phyloP scores from a whole-genome alignment of 2,888 invertebrate species.

The Ochropleura plecta region DNA sequence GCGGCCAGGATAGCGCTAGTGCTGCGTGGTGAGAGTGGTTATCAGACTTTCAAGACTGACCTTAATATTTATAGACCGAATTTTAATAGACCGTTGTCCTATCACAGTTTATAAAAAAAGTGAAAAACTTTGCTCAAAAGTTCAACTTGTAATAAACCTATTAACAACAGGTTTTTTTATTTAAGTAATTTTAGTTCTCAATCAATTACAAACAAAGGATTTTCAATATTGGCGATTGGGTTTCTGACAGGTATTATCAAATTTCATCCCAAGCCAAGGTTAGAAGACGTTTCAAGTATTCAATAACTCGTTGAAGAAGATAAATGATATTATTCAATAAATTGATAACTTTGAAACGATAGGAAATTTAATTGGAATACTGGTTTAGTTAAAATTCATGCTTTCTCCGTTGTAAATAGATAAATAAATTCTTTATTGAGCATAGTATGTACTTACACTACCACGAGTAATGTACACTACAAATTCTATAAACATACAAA shows the following conservation, averaged over 20 bases:
- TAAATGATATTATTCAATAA: slow-evolving; percentile 34
- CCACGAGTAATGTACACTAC: no score
- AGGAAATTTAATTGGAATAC: not conserved
- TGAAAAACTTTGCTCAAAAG: no score
- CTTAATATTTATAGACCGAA: no score
- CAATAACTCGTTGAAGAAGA: slow-evolving; percentile 42
- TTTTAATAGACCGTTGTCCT: no score
- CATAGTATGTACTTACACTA: no score
- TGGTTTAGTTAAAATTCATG: not conserved
- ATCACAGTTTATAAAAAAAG: no score
- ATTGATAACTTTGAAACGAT: slow-evolving; percentile 1
- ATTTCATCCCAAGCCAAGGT: slow-evolving; percentile 36
- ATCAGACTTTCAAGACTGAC: no score
- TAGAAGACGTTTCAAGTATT: slow-evolving; percentile 33
- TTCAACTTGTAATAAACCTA: no score
- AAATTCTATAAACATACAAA: no score
- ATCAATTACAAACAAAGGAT: slow-evolving; percentile 21
- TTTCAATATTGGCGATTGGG: slow-evolving; percentile 8
- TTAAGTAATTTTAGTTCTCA: not conserved
- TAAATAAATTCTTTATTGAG: no score
- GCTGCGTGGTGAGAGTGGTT: no score
- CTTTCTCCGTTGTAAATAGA: not conserved
- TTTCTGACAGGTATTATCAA: slow-evolving; percentile 49
- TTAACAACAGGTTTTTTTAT: not conserved
- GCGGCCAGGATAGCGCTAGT: no score